phyloP scores from a whole-genome alignment of 2,113 vertebrate genomes.

The Dendrocopos noguchii region DNA sequence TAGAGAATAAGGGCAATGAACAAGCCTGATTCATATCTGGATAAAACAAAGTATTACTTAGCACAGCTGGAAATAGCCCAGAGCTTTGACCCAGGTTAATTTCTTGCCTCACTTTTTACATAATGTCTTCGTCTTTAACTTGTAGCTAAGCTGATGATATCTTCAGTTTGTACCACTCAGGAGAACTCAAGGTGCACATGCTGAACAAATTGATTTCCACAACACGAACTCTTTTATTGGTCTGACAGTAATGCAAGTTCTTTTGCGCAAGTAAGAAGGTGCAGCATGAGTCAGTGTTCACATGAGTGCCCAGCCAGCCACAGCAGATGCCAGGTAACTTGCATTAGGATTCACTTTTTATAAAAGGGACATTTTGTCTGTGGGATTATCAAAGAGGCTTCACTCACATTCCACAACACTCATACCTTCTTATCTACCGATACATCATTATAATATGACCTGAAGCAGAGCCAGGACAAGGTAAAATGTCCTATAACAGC shows the following conservation, averaged over 20 bases:
- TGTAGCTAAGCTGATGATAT: not conserved
- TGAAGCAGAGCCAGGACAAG: not conserved
- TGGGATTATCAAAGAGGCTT: not conserved
- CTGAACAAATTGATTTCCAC: not conserved
- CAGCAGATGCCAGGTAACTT: not conserved
- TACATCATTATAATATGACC: not conserved
- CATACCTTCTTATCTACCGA: not conserved
- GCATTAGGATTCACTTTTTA: not conserved
- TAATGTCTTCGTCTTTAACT: not conserved
- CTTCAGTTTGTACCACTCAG: not conserved
- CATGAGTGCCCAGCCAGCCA: not conserved
- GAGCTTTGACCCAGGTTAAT: not conserved
- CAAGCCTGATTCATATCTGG: constrained; percentile 45
- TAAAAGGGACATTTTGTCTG: not conserved
- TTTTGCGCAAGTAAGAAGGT: not conserved
- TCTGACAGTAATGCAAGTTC: not conserved
- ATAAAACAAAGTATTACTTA: constrained; percentile 58
- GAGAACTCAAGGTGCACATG: not conserved
- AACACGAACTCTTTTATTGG: fast-evolving
- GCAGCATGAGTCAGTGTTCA: not conserved
- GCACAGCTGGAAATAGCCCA: constrained; percentile 39
- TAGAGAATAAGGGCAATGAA: constrained; percentile 31
- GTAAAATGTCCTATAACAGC: not conserved
- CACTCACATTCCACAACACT: not conserved
- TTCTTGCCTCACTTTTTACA: not conserved